Base-by-base conservation (phyloP, 2,113 vertebrate genomes). In the Pseudopipra pipra region DNA sequence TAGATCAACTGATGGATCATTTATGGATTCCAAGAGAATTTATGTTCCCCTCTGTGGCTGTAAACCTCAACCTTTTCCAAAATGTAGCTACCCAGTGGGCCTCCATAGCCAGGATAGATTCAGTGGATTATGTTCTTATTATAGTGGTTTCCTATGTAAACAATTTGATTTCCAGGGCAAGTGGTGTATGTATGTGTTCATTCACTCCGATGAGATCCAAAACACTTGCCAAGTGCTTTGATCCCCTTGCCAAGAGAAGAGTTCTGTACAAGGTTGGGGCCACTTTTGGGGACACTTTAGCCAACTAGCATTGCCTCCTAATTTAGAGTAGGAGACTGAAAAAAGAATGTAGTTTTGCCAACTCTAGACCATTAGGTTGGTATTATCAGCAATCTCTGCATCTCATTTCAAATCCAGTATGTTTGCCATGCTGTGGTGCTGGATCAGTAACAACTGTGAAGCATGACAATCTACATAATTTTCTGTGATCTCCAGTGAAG, bases 1-100 rank as follows among this genome's bases (percentile, higher is more conserved):
- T 90, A 93, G 94, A 88, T 91, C n/a, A 14, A 76, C 89, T 75
- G 93, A 87, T 87, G 61, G 75, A 70, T 94, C 77, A 33, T 91
- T 93, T 92, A 68, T 68, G 37, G 66, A 9, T 93, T 96, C 63
- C 83, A 72, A 59, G 79, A 82, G 37, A 55, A 44, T 88, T 90
- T 95, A 67, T 0, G 14, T 80, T 46, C 68, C 72, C 30, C 79
- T 78, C 11, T 78, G 65, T n/a, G 52, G 27, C 49, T 56, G 20
- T 94, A 92, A 96, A 84, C 58, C 19, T 86, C 75, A 80, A 4
- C 43, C 59, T 75, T 65, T 68, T 80, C 90, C 73, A 75, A 93
- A 93, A 81, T 37, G n/a, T 22, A 88, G 24, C 35, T 86, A 65
- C 56, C 44, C 20, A 27, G 56, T 87, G 73, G 35, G 56, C 37